These are phyloP conservation scores for Nerophis lumbriciformis DNA, from an alignment of 2,113 vertebrate genomes.

Conservation along the genomic window DNA sequence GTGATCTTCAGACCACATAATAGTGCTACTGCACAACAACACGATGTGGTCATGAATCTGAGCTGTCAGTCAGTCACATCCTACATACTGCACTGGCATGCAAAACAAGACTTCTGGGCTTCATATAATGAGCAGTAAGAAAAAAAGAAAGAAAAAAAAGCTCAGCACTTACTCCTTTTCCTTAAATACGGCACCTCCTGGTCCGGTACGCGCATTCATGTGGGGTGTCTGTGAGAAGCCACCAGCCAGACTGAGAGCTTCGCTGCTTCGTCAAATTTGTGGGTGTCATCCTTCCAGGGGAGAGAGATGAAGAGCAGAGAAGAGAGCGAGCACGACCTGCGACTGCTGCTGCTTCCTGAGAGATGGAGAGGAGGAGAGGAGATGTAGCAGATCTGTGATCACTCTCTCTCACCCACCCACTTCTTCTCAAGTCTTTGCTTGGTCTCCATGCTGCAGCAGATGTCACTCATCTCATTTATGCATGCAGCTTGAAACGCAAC, in stretches of 20 bases:
- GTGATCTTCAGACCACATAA: slow-evolving; percentile 55
- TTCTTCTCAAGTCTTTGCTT: slow-evolving; percentile 22
- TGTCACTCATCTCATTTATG: slow-evolving; percentile 82
- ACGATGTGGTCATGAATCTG: slow-evolving; percentile 24
- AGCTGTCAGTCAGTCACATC: slow-evolving; percentile 24
- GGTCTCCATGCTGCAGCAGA: slow-evolving; percentile 75
- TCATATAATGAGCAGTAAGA: background rate
- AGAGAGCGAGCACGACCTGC: slow-evolving; percentile 36
- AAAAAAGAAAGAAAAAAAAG: background rate
- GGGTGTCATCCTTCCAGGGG: slow-evolving; percentile 91
- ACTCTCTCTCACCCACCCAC: slow-evolving; percentile 12
- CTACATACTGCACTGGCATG: slow-evolving; percentile 7
- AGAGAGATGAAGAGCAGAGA: slow-evolving; percentile 66
- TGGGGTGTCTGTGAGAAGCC: slow-evolving; percentile 84
- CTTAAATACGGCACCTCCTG: slow-evolving; percentile 85
- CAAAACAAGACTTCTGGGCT: slow-evolving; percentile 14
- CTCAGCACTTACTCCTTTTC: slow-evolving; percentile 81
- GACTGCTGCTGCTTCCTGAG: slow-evolving; percentile 41
- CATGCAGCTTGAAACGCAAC: slow-evolving; percentile 77
- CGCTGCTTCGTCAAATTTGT: slow-evolving; percentile 87
- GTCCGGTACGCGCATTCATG: slow-evolving; percentile 76
- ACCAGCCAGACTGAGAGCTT: slow-evolving; percentile 79
- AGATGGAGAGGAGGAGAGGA: slow-evolving; percentile 19
- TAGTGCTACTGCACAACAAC: slow-evolving; percentile 38
- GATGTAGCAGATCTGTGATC: slow-evolving; percentile 55